Base-by-base conservation (phyloP, 2,888 invertebrate genomes). In the Salticus scenicus region DNA sequence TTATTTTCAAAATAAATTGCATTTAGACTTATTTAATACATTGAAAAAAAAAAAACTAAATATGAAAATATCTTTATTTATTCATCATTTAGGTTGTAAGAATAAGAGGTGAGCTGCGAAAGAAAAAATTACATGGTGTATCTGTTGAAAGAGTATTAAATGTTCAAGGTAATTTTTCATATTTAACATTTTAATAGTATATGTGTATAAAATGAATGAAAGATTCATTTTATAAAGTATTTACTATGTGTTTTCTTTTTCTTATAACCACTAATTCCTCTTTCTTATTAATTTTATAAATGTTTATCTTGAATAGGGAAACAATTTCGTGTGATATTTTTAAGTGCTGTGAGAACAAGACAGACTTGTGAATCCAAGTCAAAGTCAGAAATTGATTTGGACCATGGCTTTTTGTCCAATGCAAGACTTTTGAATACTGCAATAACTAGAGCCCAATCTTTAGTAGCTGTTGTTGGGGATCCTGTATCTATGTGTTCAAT, bases 381-480 rank as follows among this genome's bases (percentile, higher is more conserved):
- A 8, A 73, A 84, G 24, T 88, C 89, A 12, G 93, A 94, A 83
- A 93, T 94, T 75, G 95, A 90, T 75, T 89, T 89, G 74, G 91
- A 96, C 90, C 95, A 95, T 90, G 96, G 96, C 0, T 96, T 96
- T 90, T 91, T 96, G 64, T 96, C 96, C 31, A 95, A 96, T 91
- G 94, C 95, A 0, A 95, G 96, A 89, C 92, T 96, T 4, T 91
- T 96, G 31, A 96, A 96, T 90, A 96, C 96, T 0, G 96, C 96
- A 0, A 94, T 96, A 73, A 96, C 94, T 0, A 92, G 96, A 83
- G 96, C 96, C 0, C 95, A 95, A 91, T 95, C 95, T 89, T 91
- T 96, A 70, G 95, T 96, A 0, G 95, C 95, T 1, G 95, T 96
- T 17, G 95, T 96, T 0, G 96, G 96, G 0, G 96, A 96, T 92